These are phyloP conservation scores for Reticulitermes speratus DNA, from an alignment of 1,140 invertebrate species.

Conservation along the genomic window DNA sequence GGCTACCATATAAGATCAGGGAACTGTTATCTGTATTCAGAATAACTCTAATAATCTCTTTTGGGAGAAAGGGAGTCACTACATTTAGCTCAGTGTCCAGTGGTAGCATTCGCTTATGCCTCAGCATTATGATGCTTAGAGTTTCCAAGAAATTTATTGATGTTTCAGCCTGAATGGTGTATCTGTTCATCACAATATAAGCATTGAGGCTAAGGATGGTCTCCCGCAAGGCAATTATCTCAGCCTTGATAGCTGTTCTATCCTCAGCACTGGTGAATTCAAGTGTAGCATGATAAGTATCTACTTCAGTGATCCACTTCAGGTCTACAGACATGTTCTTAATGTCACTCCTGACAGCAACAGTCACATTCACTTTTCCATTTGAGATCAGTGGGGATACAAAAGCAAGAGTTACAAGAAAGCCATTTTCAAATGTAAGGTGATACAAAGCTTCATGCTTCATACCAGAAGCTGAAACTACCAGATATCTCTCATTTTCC, in stretches of 20 bases:
- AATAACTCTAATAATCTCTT: background rate
- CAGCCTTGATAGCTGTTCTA: background rate
- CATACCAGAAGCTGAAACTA: background rate
- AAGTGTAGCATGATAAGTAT: background rate
- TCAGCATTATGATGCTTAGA: background rate
- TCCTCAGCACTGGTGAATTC: background rate
- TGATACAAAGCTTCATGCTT: conserved; percentile 8
- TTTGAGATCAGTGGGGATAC: background rate
- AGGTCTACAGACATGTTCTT: background rate
- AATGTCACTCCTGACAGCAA: background rate
- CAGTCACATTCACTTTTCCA: conserved; percentile 12
- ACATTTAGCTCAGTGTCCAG: background rate
- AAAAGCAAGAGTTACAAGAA: background rate
- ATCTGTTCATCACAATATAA: background rate
- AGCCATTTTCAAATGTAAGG: background rate
- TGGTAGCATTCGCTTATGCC: background rate
- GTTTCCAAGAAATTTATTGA: background rate
- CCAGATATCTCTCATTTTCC: background rate
- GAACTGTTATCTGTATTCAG: conserved; percentile 24
- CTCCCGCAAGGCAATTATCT: background rate
- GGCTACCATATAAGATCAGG: background rate
- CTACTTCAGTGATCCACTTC: background rate
- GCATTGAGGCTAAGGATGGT: background rate
- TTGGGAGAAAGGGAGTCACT: conserved; percentile 23
- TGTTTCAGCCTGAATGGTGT: background rate